Base-by-base conservation (phyloP, 2,113 vertebrate species). In the Dermatemys mawii region DNA sequence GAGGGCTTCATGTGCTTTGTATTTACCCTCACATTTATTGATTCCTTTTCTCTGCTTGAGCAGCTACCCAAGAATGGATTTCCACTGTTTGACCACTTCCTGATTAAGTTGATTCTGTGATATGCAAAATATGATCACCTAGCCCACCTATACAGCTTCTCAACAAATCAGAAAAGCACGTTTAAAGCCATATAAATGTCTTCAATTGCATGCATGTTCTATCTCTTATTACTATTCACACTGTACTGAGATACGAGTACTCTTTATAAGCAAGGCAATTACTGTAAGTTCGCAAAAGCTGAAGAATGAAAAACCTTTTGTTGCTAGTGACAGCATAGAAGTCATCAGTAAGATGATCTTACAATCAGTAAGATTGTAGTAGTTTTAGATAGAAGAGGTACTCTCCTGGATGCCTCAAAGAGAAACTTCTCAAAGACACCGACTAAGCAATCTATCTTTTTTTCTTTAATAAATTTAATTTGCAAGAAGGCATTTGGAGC, bases 221-320 rank as follows among this genome's bases (percentile, higher is more conserved):
- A 90, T 76, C 48, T 76, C 49, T 82, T 85, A n/a, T 38, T 67
- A 21, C 87, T 87, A 73, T 86, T 17, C 88, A 57, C 87, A 9
- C 81, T 91, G 51, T 86, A 73, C 10, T 86, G 84, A 57, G 38
- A 75, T 94, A 53, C 63, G 84, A 86, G 84, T 41, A 55, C 0
- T 29, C 84, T 94, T 89, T 92, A 26, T 85, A 84, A 84, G 48
- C 14, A 78, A 53, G 54, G 83, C 19, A 82, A n/a, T 94, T 85
- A n/a, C 51, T 80, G 27, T 86, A 55, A 93, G 49, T 55, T 60
- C 76, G 22, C 27, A 90, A 32, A 84, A 5, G 19, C 1, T 89
- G 22, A 83, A 67, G 8, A 93, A 92, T 50, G 1, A 85, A 86
- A 73, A 41, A 4, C 29, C 29, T 53, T 88, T 86, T 89, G 21